phyloP scores from a whole-genome alignment of 2,113 vertebrate species.

The Tragulus kanchil region DNA sequence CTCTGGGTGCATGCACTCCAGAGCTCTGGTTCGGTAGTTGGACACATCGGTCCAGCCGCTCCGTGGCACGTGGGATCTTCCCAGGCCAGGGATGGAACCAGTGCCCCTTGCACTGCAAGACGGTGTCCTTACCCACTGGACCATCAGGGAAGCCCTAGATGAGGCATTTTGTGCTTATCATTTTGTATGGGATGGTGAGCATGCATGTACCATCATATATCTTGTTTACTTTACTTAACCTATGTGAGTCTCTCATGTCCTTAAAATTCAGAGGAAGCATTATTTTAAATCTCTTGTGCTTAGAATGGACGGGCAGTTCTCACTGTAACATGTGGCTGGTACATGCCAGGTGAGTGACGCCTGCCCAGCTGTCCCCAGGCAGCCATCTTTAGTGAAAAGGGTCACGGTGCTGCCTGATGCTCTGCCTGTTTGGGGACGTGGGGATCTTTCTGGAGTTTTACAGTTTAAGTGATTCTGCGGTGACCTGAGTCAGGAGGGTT shows the following conservation, averaged over 20 bases:
- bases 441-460: not conserved
- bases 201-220: fast-evolving
- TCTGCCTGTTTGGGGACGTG: not conserved
- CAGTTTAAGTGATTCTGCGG: not conserved
- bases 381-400: not conserved
- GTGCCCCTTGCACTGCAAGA: no score
- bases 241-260: not conserved
- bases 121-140: no score
- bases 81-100: no score
- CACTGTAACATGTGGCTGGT: no score
- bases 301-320: not conserved
- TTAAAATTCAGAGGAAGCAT: not conserved
- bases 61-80: no score
- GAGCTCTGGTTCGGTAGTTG: no score
- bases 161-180: no score
- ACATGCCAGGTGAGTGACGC: not conserved
- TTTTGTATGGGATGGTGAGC: not conserved
- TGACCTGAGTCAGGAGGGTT: not conserved
- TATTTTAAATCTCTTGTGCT: not conserved
- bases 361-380: not conserved
- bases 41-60: no score
- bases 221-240: not conserved
- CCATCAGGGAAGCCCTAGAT: no score
- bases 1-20: no score
- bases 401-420: not conserved